Conservation (phyloP, 2,113 vertebrate genomes). For the Fulmarus glacialis region DNA sequence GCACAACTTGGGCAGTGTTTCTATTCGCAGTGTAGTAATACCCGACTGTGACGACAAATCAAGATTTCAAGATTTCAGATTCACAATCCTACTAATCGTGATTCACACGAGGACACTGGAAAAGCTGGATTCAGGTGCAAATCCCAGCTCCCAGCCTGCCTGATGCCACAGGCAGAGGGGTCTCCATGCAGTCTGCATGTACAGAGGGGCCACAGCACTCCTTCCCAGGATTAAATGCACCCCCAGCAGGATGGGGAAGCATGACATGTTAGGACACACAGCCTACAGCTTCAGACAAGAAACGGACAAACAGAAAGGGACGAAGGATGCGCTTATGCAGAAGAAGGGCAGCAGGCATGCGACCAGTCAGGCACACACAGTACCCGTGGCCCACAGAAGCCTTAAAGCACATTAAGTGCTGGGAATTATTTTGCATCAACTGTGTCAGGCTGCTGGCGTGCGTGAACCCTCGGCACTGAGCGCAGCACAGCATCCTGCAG, state of each 20-base stretch:
- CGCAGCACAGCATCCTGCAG: background rate
- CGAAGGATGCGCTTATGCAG: fast-evolving
- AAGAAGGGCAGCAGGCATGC: background rate
- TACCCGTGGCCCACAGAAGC: fast-evolving
- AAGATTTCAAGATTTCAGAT: background rate
- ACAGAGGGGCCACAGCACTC: fast-evolving
- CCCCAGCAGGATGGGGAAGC: background rate
- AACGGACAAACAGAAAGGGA: background rate
- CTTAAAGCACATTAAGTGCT: fast-evolving
- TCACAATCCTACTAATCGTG: background rate
- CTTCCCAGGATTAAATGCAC: background rate
- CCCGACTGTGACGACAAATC: fast-evolving
- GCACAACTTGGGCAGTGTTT: background rate
- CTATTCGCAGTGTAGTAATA: fast-evolving
- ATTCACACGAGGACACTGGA: background rate
- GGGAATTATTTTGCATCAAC: fast-evolving
- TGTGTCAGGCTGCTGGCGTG: fast-evolving
- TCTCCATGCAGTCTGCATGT: fast-evolving
- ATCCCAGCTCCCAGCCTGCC: background rate
- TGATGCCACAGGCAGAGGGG: background rate
- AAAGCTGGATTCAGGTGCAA: background rate
- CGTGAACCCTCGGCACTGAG: background rate
- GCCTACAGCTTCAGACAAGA: background rate
- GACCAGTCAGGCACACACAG: fast-evolving
- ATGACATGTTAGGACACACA: fast-evolving